phyloP scores from a whole-genome alignment of 2,888 invertebrate species.

The Melipona bicolor region DNA sequence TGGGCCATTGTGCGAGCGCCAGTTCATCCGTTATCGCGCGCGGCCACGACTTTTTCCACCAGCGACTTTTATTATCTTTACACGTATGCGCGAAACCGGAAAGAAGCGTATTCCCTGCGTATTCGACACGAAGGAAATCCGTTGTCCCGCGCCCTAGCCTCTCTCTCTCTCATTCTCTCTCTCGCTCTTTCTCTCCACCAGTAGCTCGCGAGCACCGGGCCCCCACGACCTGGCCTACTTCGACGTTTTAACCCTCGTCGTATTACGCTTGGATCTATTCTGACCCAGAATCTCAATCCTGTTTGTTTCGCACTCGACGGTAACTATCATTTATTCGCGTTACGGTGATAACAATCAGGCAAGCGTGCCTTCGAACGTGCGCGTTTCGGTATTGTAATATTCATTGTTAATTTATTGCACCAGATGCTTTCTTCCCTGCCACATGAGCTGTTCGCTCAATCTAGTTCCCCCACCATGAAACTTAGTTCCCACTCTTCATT shows the following conservation, averaged over 20 bases:
- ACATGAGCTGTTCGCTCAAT: too few species aligned
- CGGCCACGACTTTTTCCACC: constrained; percentile 46
- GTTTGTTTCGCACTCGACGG: background rate
- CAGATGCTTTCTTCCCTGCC: too few species aligned
- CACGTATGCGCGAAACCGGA: constrained; percentile 29
- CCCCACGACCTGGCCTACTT: constrained; percentile 5
- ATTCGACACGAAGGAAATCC: constrained; percentile 30
- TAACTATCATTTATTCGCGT: background rate
- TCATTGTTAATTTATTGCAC: too few species aligned
- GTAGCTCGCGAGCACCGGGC: background rate
- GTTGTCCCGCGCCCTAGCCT: background rate
- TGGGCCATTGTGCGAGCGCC: constrained; percentile 40
- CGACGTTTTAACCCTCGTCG: background rate
- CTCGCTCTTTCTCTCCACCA: background rate
- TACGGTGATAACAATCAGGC: background rate
- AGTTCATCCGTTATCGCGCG: constrained; percentile 50
- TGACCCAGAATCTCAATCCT: constrained; percentile 4
- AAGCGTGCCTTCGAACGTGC: background rate
- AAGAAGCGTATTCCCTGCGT: constrained; percentile 27
- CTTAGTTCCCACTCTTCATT: too few species aligned
- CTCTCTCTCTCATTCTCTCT: background rate
- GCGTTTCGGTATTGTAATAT: too few species aligned
- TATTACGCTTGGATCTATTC: background rate
- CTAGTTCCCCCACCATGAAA: too few species aligned
- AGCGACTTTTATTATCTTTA: constrained; percentile 45